A percentile compares a stretch with the other conserved stretches of the same genome.
Evolutionary conservation across 1,140 invertebrate species (phyloP).

Genomic region (Augochlora pura): DNA sequence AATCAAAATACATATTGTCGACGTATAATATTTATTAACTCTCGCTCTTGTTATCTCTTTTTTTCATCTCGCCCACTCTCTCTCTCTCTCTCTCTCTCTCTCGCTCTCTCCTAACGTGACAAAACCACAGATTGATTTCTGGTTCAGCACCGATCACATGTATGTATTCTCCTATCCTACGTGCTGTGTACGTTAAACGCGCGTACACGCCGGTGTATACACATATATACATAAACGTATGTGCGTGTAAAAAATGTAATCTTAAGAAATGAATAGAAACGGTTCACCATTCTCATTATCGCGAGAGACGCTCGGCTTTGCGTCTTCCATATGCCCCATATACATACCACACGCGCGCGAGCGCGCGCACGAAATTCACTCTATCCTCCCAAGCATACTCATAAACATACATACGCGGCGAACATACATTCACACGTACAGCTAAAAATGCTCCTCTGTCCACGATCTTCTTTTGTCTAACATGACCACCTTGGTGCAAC

Average conservation of each 20-base stretch:
- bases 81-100: too few relatives aligned
- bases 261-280: conserved; percentile 57
- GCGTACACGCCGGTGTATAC: conserved; percentile 56
- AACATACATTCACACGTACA: too few relatives aligned
- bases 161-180: conserved; percentile 44
- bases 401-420: too few relatives aligned
- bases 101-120: conserved; percentile 35
- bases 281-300: conserved; percentile 34
- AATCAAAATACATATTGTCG: conserved; percentile 52
- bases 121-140: conserved; percentile 31
- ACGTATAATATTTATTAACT: conserved; percentile 64
- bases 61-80: too few relatives aligned
- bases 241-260: conserved; percentile 53
- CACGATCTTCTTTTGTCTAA: too few relatives aligned
- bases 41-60: neutral
- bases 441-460: too few relatives aligned
- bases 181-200: conserved; percentile 35
- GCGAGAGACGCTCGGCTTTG: conserved; percentile 12
- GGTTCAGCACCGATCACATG: conserved; percentile 58
- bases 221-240: conserved; percentile 62
- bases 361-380: too few relatives aligned
- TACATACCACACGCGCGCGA: too few relatives aligned
- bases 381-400: too few relatives aligned
- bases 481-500: conserved; percentile 4
- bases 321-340: neutral